Conservation (phyloP, 2,888 invertebrate genomes). For the Hymenopus coronatus region DNA sequence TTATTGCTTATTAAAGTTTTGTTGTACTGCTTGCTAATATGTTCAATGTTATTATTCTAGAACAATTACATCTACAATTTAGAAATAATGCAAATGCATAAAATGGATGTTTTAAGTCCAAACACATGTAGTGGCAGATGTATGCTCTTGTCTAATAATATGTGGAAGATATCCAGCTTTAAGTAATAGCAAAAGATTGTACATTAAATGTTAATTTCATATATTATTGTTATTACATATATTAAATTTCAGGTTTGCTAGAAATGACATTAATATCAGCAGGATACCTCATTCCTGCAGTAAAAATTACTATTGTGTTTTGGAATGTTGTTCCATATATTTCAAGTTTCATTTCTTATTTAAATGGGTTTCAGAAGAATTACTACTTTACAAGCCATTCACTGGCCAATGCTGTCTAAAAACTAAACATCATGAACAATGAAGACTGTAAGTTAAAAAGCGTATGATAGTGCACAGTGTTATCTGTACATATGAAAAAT, state of each 20-base stretch:
- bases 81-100: not conserved
- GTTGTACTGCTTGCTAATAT: not conserved
- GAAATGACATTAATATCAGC: not conserved
- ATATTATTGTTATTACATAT: not conserved
- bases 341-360: not conserved
- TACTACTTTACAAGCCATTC: constrained; percentile 2
- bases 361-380: not conserved
- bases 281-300: not conserved
- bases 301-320: not conserved
- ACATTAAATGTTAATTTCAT: not conserved
- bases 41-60: not conserved
- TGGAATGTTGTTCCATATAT: not conserved
- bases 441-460: not conserved
- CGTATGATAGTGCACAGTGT: not conserved
- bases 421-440: not conserved
- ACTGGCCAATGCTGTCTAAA: not conserved
- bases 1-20: not conserved
- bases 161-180: not conserved
- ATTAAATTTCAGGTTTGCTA: not conserved
- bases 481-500: not conserved
- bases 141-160: not conserved
- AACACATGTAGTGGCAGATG: not conserved
- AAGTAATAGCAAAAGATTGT: not conserved
- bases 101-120: not conserved
- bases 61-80: not conserved